Evolutionary conservation across 2,888 invertebrate genomes (phyloP).

Genomic region (Xestia c-nigrum): DNA sequence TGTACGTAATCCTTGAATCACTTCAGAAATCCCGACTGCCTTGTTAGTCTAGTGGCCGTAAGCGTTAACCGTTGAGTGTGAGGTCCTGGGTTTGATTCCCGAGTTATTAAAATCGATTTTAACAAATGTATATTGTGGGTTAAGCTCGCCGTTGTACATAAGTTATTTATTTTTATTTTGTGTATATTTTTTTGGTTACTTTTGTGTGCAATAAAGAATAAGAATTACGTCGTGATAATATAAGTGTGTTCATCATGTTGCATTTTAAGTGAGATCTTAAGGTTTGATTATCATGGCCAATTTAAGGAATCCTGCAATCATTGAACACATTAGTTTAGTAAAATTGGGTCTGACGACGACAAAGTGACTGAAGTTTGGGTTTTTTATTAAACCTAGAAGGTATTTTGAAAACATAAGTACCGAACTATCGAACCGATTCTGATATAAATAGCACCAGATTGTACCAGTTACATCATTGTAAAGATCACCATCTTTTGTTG

Average conservation of each 20-base stretch:
- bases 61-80: not conserved
- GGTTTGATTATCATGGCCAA: not conserved
- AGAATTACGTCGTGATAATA: too few species aligned
- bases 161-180: too few species aligned
- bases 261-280: not conserved
- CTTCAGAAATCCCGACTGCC: slow-evolving; percentile 11
- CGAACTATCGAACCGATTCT: not conserved
- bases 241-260: not conserved
- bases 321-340: not conserved
- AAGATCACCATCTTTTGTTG: slow-evolving; percentile 30
- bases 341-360: not conserved
- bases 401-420: not conserved
- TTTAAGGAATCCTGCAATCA: not conserved
- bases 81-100: not conserved
- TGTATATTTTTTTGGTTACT: too few species aligned
- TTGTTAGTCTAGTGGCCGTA: not conserved
- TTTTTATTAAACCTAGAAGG: not conserved
- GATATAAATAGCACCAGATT: slow-evolving; percentile 9
- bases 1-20: slow-evolving; percentile 38
- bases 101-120: not conserved
- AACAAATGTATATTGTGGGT: too few species aligned
- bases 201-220: too few species aligned
- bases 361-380: not conserved
- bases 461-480: slow-evolving; percentile 12
- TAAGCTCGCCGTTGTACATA: too few species aligned